Conservation (phyloP, 1,140 invertebrate genomes). For the Zophobas atratus region DNA sequence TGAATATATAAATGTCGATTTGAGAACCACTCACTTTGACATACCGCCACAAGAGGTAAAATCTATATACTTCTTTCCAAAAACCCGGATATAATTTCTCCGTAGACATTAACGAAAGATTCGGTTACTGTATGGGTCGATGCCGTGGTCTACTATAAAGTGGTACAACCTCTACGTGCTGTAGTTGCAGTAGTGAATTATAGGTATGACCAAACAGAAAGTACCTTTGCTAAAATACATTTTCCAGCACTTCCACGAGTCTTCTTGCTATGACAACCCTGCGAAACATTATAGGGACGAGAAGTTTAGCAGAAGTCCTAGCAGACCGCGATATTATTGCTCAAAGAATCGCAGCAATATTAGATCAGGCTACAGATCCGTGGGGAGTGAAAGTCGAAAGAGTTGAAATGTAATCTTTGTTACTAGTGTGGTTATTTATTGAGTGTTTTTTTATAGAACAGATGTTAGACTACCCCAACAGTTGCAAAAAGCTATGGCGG, state of each 20-base stretch:
- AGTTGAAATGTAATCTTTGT: conserved; percentile 86
- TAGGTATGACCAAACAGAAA: conserved; percentile 67
- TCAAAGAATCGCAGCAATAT: conserved; percentile 84
- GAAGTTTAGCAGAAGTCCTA: conserved; percentile 91
- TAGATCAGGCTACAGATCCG: conserved; percentile 95
- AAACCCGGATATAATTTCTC: conserved; percentile 12
- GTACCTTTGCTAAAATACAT: background rate
- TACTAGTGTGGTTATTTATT: background rate
- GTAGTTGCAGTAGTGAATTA: conserved; percentile 87
- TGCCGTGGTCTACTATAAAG: conserved; percentile 93
- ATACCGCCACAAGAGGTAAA: conserved; percentile 86
- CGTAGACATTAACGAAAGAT: conserved; percentile 89
- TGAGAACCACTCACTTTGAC: conserved; percentile 87
- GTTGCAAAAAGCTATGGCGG: conserved; percentile 89
- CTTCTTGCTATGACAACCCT: conserved; percentile 90
- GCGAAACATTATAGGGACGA: conserved; percentile 92
- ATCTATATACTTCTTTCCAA: background rate
- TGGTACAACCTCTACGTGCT: conserved; percentile 88
- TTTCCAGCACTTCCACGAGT: conserved; percentile 84
- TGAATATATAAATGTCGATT: conserved; percentile 89
- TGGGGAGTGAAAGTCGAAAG: conserved; percentile 98
- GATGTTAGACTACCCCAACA: conserved; percentile 89
- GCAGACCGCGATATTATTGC: conserved; percentile 94
- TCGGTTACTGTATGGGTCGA: conserved; percentile 95
- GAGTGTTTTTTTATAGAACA: conserved; percentile 75